phyloP scores from a whole-genome alignment of 2,797 vertebrate species.

The Botia almorhae region DNA sequence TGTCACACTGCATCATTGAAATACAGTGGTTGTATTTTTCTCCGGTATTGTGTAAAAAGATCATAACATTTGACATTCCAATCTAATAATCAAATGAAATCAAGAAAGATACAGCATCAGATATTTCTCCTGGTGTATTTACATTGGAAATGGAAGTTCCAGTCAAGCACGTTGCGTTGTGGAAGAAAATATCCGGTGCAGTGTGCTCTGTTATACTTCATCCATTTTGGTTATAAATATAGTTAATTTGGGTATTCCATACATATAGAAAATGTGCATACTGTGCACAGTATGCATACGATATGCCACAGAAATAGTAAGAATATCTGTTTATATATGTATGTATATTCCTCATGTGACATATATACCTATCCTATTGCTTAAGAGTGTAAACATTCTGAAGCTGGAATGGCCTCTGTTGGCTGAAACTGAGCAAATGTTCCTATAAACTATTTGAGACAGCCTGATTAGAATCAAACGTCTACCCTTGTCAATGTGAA shows the following conservation, averaged over 20 bases:
- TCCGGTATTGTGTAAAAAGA: too few species aligned
- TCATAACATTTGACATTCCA: too few species aligned
- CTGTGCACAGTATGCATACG: background rate
- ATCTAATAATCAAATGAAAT: too few species aligned
- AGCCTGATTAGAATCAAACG: constrained; percentile 39
- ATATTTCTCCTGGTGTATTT: background rate
- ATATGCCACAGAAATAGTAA: too few species aligned
- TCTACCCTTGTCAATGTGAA: constrained; percentile 22
- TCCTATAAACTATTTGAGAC: constrained; percentile 24
- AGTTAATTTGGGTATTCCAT: background rate
- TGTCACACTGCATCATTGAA: too few species aligned
- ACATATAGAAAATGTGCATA: background rate
- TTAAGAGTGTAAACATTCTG: background rate
- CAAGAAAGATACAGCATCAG: too few species aligned
- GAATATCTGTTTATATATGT: too few species aligned
- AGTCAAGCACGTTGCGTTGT: background rate
- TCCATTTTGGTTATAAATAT: background rate
- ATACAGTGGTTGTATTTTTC: too few species aligned
- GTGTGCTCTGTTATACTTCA: background rate
- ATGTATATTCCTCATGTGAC: too few species aligned
- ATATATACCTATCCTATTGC: background rate
- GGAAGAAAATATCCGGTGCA: background rate
- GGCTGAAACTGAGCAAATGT: background rate
- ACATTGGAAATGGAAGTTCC: background rate
- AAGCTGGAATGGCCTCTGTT: background rate